phyloP scores from a whole-genome alignment of 2,888 invertebrate genomes.

The Diachrysia chrysitis region DNA sequence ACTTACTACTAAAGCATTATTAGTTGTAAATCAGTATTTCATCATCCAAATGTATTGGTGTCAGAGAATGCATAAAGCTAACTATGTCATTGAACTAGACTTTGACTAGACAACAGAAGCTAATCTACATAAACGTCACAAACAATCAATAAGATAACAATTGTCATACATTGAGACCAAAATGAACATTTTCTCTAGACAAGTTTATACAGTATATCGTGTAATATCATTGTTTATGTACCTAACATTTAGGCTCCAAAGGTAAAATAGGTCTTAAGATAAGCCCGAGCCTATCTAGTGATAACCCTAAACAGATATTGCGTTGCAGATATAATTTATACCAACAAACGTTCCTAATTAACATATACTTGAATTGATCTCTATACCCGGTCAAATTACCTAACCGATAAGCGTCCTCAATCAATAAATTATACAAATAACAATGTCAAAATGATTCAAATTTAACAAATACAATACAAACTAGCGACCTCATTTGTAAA shows the following conservation, averaged over 20 bases:
- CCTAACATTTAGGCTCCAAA: background rate
- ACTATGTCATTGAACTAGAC: background rate
- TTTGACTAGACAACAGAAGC: conserved; percentile 2
- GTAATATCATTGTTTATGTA: background rate
- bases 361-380: conserved; percentile 20
- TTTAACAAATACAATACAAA: conserved; percentile 15
- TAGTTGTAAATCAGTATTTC: background rate
- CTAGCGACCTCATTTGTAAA: conserved; percentile 35
- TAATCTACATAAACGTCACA: background rate
- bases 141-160: conserved; percentile 2
- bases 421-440: conserved; percentile 41
- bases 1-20: background rate
- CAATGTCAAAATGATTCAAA: conserved; percentile 21
- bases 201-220: background rate
- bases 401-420: conserved; percentile 40
- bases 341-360: conserved; percentile 27
- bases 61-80: background rate
- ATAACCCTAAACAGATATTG: background rate
- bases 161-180: background rate
- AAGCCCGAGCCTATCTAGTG: background rate
- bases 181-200: background rate
- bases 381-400: conserved; percentile 37
- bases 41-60: background rate
- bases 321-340: conserved; percentile 2
- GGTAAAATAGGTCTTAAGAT: conserved; percentile 2